Conservation (phyloP, 2,797 vertebrate genomes). For the Sebastes wilsoni region DNA sequence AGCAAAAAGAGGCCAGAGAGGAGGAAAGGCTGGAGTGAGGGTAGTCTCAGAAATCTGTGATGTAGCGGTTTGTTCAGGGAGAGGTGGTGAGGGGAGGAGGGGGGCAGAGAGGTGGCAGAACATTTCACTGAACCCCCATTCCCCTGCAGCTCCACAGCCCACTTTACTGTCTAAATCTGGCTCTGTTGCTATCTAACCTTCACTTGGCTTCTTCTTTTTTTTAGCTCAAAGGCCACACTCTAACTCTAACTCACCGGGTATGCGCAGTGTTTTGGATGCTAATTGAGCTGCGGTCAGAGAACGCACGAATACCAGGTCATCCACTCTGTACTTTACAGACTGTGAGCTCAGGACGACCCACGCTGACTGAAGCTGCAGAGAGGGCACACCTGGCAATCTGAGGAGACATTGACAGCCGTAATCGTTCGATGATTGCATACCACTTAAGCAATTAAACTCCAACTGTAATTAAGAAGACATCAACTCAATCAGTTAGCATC, state of each 20-base stretch:
- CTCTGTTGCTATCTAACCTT: constrained; percentile 55
- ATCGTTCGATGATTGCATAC: background rate
- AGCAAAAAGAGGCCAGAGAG: constrained; percentile 2
- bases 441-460: background rate
- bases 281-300: constrained; percentile 60
- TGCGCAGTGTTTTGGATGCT: constrained; percentile 41
- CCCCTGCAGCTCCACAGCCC: constrained; percentile 44
- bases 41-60: constrained; percentile 19
- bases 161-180: constrained; percentile 62
- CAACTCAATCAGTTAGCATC: background rate
- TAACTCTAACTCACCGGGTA: background rate
- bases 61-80: constrained; percentile 9
- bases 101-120: constrained; percentile 22
- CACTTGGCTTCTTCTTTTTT: constrained; percentile 17
- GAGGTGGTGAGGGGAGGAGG: background rate
- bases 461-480: background rate
- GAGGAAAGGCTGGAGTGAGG: constrained; percentile 1
- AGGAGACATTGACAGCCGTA: background rate
- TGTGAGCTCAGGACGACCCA: background rate
- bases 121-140: constrained; percentile 19
- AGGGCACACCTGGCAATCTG: background rate
- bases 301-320: constrained; percentile 40
- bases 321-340: constrained; percentile 37
- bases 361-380: background rate
- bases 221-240: constrained; percentile 29